Conservation (phyloP, 2,888 invertebrate species). For the Tribolium freemani region DNA sequence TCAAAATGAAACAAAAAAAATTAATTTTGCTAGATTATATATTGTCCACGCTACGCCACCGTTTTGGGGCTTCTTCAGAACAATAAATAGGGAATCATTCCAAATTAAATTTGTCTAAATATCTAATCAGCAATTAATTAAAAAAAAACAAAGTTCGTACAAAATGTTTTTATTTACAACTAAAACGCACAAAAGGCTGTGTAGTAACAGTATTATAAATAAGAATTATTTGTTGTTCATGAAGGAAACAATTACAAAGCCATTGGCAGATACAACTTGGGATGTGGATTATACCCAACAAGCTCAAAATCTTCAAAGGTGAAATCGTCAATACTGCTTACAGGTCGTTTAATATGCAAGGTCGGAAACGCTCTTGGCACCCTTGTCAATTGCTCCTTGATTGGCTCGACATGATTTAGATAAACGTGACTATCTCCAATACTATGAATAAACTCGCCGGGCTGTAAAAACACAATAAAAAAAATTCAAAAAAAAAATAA, state of each 20-base stretch:
- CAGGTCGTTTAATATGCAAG: conserved; percentile 79
- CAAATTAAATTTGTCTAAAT: no score
- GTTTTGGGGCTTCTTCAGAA: no score
- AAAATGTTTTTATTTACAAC: no score
- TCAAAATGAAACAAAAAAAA: no score
- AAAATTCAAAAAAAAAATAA: background rate
- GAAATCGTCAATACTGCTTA: conserved; percentile 88
- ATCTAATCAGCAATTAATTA: no score
- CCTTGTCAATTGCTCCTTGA: conserved; percentile 84
- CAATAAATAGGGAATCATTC: no score
- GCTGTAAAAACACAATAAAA: conserved; percentile 67
- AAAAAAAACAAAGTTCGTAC: no score
- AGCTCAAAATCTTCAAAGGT: conserved; percentile 88
- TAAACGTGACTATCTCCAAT: conserved; percentile 97
- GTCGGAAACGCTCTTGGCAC: conserved; percentile 86
- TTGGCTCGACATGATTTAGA: conserved; percentile 86
- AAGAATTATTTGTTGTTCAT: no score
- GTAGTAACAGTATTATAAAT: no score
- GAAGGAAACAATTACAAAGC: conserved; percentile 74
- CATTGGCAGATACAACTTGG: conserved; percentile 94
- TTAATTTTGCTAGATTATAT: no score
- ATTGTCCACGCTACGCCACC: no score
- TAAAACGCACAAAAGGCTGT: no score
- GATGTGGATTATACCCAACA: conserved; percentile 88
- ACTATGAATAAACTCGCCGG: conserved; percentile 94